phyloP scores from a whole-genome alignment of 2,888 invertebrate species.

The Chydorus sphaericus region DNA sequence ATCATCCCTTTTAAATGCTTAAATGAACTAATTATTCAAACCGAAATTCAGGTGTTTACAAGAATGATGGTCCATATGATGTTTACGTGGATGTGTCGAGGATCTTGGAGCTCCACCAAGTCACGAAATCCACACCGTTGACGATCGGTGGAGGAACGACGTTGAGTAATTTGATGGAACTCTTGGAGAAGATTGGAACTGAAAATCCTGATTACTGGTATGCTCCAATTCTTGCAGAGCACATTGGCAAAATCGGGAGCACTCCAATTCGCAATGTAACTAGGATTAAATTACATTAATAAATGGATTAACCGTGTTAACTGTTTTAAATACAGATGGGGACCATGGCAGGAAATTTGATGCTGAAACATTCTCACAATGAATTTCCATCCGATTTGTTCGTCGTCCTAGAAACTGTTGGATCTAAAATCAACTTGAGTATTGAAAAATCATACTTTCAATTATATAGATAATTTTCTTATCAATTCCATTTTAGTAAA shows the following conservation, averaged over 20 bases:
- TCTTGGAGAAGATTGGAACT: conserved; percentile 28
- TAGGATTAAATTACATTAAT: conserved; percentile 20
- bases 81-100: conserved; percentile 47
- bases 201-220: conserved; percentile 38
- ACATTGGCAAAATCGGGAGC: conserved; percentile 52
- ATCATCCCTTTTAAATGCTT: background rate
- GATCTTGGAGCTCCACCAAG: conserved; percentile 39
- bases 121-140: conserved; percentile 23
- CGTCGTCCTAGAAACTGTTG: conserved; percentile 35
- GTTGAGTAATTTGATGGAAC: conserved; percentile 39
- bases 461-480: background rate
- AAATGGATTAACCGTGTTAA: background rate
- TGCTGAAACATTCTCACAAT: conserved; percentile 46
- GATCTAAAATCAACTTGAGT: conserved; percentile 25
- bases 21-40: background rate
- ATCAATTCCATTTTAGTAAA: background rate
- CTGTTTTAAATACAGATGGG: conserved; percentile 29
- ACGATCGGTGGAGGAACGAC: conserved; percentile 44
- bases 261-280: conserved; percentile 56
- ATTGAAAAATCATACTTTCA: no score
- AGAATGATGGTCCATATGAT: conserved; percentile 31
- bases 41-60: conserved; percentile 27
- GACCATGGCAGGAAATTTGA: conserved; percentile 52
- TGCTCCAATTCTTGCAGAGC: conserved; percentile 40
- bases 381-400: conserved; percentile 59